Base-by-base conservation (phyloP, 2,888 invertebrate species). In the Cryptus viduatorius region DNA sequence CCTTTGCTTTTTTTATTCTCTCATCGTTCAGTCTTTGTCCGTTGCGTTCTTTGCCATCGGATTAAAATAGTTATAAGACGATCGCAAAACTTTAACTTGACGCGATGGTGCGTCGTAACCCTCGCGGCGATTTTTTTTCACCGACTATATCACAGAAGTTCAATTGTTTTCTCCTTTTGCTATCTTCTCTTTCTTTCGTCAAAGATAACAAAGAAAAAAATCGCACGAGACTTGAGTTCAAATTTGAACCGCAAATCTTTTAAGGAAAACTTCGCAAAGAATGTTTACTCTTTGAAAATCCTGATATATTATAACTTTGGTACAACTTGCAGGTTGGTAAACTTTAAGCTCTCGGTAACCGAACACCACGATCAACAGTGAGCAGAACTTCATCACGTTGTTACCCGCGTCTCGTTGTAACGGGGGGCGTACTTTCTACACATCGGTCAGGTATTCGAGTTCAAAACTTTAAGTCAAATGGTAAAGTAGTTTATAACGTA, bases 11-110 rank as follows among this genome's bases (percentile, higher is more conserved):
- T 31, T 31, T 59, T 59, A 14, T 24, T n/a, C 37, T n/a, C 37
- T 37, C 5, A n/a, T 31, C 31, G 31, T 50, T 31, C n/a, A 12
- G 29, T 14, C 59, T 59, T 31, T 29, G 2, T 29, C 14, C 59
- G 14, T 31, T 0, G 3, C n/a, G 16, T n/a, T 16, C 16, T 8
- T 68, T n/a, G n/a, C 5, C 31, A 31, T 16, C 10, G 69, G 69
- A 69, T 69, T 16, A 16, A 50, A 53, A 69, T 68, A 46, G 68
- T 68, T 48, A 14, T 3, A 16, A 4, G 50, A 31, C n/a, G 37
- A 37, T 37, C 37, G 37, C 37, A 8, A 37, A 37, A 37, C 37
- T 37, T 4, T 37, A 7, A 7, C 8, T 37, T 37, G n/a, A n/a
- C 37, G 8, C 37, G 0, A 37, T 7, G 0, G 37, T 37, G 37